Evolutionary conservation across 2,888 invertebrate species (phyloP), one percentile per base, ranked within the genome.

Genomic region (Fabriciana adippe): DNA sequence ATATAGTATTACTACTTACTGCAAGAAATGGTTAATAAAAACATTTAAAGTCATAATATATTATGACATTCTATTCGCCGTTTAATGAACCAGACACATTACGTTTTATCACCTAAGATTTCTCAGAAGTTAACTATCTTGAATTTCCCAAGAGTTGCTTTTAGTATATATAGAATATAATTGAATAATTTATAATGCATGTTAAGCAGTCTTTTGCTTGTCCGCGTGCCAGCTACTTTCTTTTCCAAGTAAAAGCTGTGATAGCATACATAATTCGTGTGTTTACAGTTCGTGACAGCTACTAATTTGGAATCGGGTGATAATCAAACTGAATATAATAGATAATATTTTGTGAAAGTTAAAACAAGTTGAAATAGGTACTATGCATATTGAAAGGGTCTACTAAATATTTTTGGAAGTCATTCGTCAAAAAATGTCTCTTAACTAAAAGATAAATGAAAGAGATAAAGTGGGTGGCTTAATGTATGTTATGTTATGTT

Each of bases 251-350:
- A 71, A 69, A 72, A 68, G 64, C 68, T 62, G 66, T 62, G 62
- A 64, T 64, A 72, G 76, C 68, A 72, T 65, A 72, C 71, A 72
- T 73, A 74, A 72, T 70, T 70, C 69, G 66, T 66, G 66, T 71
- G 70, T 71, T 72, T 74, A 75, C 66, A 56, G 70, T 70, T 73
- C 74, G 73, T 73, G 70, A 73, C 73, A 74, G 54, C 65, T 16
- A 48, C 66, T 64, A 60, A 69, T 69, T 69, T 66, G 41, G 62
- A 68, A 67, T 68, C 64, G 60, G 55, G 63, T 68, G 66, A 72
- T 71, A 72, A 71, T 59, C 60, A 68, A 72, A 73, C 65, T 21
- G 63, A 72, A 71, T 71, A 68, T 67, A 67, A 68, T 69, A 70
- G 66, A 50, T 56, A 47, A 60, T 70, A 64, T 54, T 64, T 55